Conservation (phyloP, 2,888 invertebrate genomes). For the Luperina testacea region DNA sequence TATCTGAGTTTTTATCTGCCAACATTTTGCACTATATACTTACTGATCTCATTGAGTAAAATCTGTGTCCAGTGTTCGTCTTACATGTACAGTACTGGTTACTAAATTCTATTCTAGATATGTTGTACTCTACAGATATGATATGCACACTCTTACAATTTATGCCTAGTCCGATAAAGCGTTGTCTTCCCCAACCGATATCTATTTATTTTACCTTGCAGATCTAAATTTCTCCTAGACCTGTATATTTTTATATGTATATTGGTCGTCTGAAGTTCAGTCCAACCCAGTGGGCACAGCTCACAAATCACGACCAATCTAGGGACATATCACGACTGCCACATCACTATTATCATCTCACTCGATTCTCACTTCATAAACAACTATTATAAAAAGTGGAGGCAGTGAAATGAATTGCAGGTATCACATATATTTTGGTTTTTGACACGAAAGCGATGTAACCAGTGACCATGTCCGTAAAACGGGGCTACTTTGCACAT, state of each 20-base stretch:
- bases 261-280: slow-evolving; percentile 37
- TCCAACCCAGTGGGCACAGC: slow-evolving; percentile 57
- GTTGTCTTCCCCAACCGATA: slow-evolving; percentile 12
- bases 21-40: not conserved
- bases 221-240: not conserved
- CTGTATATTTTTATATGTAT: slow-evolving; percentile 29
- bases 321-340: slow-evolving; percentile 72
- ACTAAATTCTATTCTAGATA: not conserved
- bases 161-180: not conserved
- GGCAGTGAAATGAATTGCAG: not conserved
- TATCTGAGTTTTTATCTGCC: not conserved
- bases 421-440: not conserved
- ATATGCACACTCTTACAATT: not conserved
- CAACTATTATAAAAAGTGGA: not conserved
- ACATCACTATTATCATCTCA: slow-evolving; percentile 54
- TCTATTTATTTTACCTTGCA: slow-evolving; percentile 9
- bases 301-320: slow-evolving; percentile 79
- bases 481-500: too few relatives aligned
- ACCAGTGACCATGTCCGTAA: not conserved
- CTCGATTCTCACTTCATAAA: slow-evolving; percentile 45
- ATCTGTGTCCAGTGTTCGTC: not conserved
- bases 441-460: not conserved
- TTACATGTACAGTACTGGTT: not conserved
- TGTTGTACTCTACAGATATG: not conserved
- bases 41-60: not conserved